phyloP scores from a whole-genome alignment of 2,797 vertebrate species.

The Oreochromis mossambicus region DNA sequence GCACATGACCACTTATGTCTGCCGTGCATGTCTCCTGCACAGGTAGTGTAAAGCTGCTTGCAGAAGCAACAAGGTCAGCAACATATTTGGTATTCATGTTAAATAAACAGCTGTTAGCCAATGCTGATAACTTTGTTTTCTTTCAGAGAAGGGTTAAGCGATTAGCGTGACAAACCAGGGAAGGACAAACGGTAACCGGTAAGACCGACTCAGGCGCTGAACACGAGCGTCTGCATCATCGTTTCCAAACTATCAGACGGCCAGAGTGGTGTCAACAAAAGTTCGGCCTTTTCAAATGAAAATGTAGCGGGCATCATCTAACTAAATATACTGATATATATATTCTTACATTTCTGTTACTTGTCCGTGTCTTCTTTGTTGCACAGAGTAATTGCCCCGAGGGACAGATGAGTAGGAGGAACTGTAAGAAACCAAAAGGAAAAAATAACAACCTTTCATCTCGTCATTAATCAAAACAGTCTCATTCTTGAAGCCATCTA shows the following conservation, averaged over 20 bases:
- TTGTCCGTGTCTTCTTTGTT: not conserved
- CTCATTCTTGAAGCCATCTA: not conserved
- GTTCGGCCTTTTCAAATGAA: not conserved
- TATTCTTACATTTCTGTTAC: not conserved
- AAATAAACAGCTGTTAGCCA: not conserved
- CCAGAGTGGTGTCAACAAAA: not conserved
- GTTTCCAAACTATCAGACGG: not conserved
- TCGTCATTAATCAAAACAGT: conserved; percentile 5
- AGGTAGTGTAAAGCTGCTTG: not conserved
- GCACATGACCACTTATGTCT: not conserved
- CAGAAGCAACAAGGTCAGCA: not conserved
- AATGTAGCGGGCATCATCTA: not conserved
- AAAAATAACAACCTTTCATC: conserved; percentile 11
- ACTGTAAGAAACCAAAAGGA: not conserved
- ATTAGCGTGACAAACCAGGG: not conserved
- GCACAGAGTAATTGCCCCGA: not conserved
- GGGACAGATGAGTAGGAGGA: not conserved
- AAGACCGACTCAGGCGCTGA: not conserved
- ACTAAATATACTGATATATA: not conserved
- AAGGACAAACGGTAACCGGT: not conserved
- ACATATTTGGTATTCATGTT: not conserved
- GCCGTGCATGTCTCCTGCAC: not conserved
- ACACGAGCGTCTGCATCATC: not conserved
- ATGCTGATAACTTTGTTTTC: not conserved
- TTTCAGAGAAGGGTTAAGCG: not conserved